phyloP scores from a whole-genome alignment of 2,113 vertebrate species.

The Coregonus clupeaformis region DNA sequence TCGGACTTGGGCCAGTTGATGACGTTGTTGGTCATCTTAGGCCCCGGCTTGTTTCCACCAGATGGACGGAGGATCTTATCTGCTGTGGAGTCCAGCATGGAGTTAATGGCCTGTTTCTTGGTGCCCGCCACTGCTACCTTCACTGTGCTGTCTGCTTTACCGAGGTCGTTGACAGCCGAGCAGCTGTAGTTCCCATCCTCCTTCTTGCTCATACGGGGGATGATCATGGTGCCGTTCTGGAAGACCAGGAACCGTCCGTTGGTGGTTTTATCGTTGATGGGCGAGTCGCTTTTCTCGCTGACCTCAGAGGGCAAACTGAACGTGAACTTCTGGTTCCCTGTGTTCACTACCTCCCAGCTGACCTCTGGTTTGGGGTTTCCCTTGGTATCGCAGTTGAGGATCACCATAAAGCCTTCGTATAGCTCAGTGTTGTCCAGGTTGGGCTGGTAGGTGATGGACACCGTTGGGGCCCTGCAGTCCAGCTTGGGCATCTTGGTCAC shows the following conservation, averaged over 20 bases:
- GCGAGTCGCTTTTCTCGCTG: slow-evolving; percentile 55
- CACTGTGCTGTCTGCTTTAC: slow-evolving; percentile 77
- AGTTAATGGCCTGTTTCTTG: slow-evolving; percentile 71
- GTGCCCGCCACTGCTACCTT: slow-evolving; percentile 73
- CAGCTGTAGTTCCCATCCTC: slow-evolving; percentile 93
- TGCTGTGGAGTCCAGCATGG: slow-evolving; percentile 45
- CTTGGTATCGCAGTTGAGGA: slow-evolving; percentile 78
- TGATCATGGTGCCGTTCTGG: slow-evolving; percentile 85
- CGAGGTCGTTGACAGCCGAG: slow-evolving; percentile 84
- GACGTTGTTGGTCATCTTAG: slow-evolving; percentile 80
- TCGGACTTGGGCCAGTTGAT: slow-evolving; percentile 72
- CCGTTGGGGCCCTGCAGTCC: slow-evolving; percentile 75
- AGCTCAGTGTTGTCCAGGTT: slow-evolving; percentile 77
- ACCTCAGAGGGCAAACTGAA: slow-evolving; percentile 67
- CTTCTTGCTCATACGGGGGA: slow-evolving; percentile 83
- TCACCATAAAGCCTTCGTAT: slow-evolving; percentile 76
- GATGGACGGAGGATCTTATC: slow-evolving; percentile 52
- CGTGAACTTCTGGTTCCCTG: slow-evolving; percentile 76
- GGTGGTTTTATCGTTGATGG: slow-evolving; percentile 65
- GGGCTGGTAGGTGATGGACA: slow-evolving; percentile 75
- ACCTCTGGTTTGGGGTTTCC: slow-evolving; percentile 84
- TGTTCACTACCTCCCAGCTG: slow-evolving; percentile 85
- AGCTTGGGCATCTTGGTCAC: slow-evolving; percentile 80
- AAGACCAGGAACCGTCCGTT: slow-evolving; percentile 78
- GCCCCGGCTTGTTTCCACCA: slow-evolving; percentile 64